Base-by-base conservation (phyloP, 23 tunicate genomes). In the Styela clava region DNA sequence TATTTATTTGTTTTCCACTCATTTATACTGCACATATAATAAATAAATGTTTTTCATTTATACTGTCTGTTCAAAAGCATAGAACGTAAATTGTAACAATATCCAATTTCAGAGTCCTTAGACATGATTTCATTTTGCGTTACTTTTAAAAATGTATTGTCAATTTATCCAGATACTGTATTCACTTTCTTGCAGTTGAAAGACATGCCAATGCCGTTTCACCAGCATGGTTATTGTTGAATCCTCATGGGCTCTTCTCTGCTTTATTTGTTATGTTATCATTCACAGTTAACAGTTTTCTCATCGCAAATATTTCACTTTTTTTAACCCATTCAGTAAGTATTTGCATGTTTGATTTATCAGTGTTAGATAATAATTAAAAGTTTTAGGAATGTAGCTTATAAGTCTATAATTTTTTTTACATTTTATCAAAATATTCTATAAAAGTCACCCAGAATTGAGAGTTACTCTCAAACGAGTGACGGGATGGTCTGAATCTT, bases 151-250 rank as follows among this genome's bases (percentile, higher is more conserved):
- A n/a, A n/a, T n/a, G n/a, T n/a, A n/a, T n/a, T n/a, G n/a, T n/a
- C n/a, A n/a, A n/a, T n/a, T n/a, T n/a, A n/a, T n/a, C n/a, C n/a
- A n/a, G n/a, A n/a, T n/a, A n/a, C n/a, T n/a, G n/a, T n/a, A n/a
- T n/a, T n/a, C n/a, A n/a, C n/a, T n/a, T n/a, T n/a, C 5, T 69
- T 63, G 19, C 64, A 93, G 98, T 93, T 81, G 86, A 87, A 68
- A 63, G 78, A 35, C 69, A 77, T 27, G 79, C 67, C 1, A 68
- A 84, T 19, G 81, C 92, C 3, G 89, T 73, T 1, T 69, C 88
- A 21, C 98, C 98, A 16, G 78, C 86, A 18, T 74, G 68, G 16
- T 74, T 93, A 24, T 82, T 93, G 2, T 33, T 72, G 24, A 84
- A 85, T 56, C 63, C 85, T 2, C 68, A 78, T 63, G 81, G 65